Percentiles rank a stretch among this genome's conserved stretches.
Conservation (phyloP, 2,113 vertebrate genomes). For the Thunnus thynnus region DNA sequence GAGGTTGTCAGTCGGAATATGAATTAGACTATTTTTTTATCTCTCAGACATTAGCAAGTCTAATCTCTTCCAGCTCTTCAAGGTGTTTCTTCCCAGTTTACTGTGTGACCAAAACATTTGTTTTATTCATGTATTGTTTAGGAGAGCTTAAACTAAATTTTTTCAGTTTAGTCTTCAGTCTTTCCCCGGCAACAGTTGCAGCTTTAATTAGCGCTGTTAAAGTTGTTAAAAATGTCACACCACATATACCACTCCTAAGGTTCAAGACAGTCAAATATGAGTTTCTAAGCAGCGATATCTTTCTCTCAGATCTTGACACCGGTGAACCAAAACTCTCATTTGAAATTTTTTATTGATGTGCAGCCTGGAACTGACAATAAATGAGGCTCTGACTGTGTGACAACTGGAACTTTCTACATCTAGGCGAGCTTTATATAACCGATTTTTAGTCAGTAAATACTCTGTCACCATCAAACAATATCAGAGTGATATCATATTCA, state of each 20-base stretch:
- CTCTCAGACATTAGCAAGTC: conserved; percentile 25
- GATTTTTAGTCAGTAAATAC: background rate
- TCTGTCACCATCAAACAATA: background rate
- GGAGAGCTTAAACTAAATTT: background rate
- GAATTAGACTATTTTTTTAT: conserved; percentile 7
- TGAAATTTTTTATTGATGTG: conserved; percentile 5
- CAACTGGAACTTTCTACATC: conserved; percentile 15
- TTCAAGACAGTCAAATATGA: conserved; percentile 6
- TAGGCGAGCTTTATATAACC: conserved; percentile 1
- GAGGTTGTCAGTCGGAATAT: conserved; percentile 20
- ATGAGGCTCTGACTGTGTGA: conserved; percentile 24
- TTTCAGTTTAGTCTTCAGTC: background rate
- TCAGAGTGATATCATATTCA: background rate
- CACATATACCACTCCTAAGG: background rate
- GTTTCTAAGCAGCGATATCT: conserved; percentile 11
- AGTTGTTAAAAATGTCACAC: background rate
- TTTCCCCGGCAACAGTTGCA: background rate
- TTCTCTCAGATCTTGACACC: conserved; percentile 25
- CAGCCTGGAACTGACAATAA: background rate
- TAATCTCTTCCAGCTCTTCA: background rate
- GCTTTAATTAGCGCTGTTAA: conserved; percentile 5
- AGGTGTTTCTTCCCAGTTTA: conserved; percentile 18
- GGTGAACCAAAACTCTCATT: conserved; percentile 23
- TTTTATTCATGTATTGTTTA: conserved; percentile 32
- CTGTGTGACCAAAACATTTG: conserved; percentile 4